These are phyloP conservation scores for Micrastur ruficollis DNA, from an alignment of 2,797 vertebrate genomes.

Conservation along the genomic window DNA sequence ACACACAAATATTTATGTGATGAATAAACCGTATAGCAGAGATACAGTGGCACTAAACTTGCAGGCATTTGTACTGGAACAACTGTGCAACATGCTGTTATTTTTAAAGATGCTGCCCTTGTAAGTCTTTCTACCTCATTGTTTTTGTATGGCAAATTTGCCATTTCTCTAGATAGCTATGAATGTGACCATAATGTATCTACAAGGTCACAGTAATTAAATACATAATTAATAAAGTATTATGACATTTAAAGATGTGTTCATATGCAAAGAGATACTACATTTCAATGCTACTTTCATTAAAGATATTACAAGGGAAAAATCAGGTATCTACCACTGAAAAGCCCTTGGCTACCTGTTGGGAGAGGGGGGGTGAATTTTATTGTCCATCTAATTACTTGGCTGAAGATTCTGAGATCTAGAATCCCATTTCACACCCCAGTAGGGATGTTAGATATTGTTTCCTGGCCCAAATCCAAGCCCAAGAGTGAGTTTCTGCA, in stretches of 20 bases:
- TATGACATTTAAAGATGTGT: neutral
- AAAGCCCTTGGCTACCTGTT: neutral
- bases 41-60: neutral
- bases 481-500: neutral
- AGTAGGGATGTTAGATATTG: neutral
- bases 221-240: neutral
- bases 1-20: neutral
- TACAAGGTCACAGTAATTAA: neutral
- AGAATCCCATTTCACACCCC: constrained; percentile 19
- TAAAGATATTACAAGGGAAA: neutral
- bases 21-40: neutral
- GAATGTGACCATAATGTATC: neutral
- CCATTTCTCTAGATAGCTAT: neutral
- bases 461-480: constrained; percentile 27
- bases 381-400: constrained; percentile 38
- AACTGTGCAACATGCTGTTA: neutral
- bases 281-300: neutral
- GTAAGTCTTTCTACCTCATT: neutral
- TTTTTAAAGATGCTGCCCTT: neutral
- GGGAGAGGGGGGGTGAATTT: neutral
- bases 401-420: constrained; percentile 22
- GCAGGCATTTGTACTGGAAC: neutral
- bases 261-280: neutral
- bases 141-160: neutral
- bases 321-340: neutral